Evolutionary conservation across 2,888 invertebrate genomes (phyloP), one percentile per base, ranked within the genome.

Genomic region (Drosophila melanocephala): DNA sequence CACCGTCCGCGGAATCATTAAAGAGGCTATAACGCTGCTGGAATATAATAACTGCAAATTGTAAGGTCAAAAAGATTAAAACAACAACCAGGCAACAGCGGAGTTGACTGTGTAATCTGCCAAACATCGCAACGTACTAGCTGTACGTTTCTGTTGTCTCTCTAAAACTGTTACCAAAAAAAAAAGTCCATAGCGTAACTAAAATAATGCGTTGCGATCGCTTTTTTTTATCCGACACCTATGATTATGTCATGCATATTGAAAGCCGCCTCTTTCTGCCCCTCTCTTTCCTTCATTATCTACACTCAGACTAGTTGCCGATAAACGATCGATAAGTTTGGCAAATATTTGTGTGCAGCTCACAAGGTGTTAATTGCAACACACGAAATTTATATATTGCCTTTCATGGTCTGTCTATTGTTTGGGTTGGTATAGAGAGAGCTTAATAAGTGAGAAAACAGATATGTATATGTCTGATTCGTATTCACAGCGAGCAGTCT

Each of bases 311-410:
- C 69, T 75, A 72, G 79, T 82, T 64, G 67, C 74, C 81, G 86
- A 87, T 89, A 87, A 85, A 63, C 65, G 37, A 32, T 75, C 75
- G 89, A 87, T 79, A 89, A 85, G 78, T 79, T 76, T 72, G 64
- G 75, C 77, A 84, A 87, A 89, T 87, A 87, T 84, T 89, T 87
- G 81, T 81, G 65, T 58, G 75, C 59, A 64, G 71, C 77, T 66
- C 72, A 67, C 69, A 68, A 89, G 76, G 88, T 88, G 90, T 78
- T 87, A 87, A 90, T 89, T 87, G 83, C 64, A 71, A 58, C 73
- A 71, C 81, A 73, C 70, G 69, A 63, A 79, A 83, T 75, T 69
- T 79, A 85, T 87, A 76, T 79, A 79, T 81, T 79, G 77, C 52
- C 72, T 66, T 39, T 66, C 67, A 76, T 53, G 72, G 68, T 72